Base-by-base conservation (phyloP, 2,797 vertebrate genomes). In the Brachyrhaphis roseni region DNA sequence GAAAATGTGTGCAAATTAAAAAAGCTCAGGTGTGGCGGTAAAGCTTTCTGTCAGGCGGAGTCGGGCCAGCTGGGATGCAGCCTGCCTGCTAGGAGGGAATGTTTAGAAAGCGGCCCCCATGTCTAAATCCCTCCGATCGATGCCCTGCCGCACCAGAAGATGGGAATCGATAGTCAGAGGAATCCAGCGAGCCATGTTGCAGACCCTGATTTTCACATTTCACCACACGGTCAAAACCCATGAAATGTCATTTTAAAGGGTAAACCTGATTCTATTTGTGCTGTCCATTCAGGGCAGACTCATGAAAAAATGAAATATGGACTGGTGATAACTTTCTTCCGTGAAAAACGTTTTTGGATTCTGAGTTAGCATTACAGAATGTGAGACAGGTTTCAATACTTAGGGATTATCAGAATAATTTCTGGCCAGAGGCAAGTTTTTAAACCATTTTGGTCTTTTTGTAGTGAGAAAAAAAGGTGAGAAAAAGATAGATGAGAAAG, bases 101-200 rank as follows among this genome's bases (percentile, higher is more conserved):
- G 84, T 80, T 80, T 76, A 88, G 88, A 89, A 84, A 88, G 80
- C 73, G 41, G 77, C 85, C 85, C 85, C 93, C 90, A 82, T 93
- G 91, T 95, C 95, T 95, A 94, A 95, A 95, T 92, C 92, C 92
- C 85, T 79, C 84, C 57, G 85, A 96, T 96, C 92, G 93, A 96
- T 96, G 87, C 73, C 55, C 84, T 78, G 92, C 87, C 90, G 92
- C 89, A 78, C 91, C 91, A 87, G 87, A 90, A 91, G 90, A 91
- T 89, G 86, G 84, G 84, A 93, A 96, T 96, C 95, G 89, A 96
- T 96, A 95, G 86, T 87, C 84, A 90, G 93, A 94, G 93, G 95
- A 95, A 96, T 96, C 92, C 94, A 92, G 86, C 78, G 39, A 87
- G 90, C 92, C 82, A 91, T 77, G 85, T 92, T 90, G 89, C 91